A percentile compares a stretch with the other conserved stretches of the same genome.
Evolutionary conservation across 2,113 vertebrate genomes (phyloP).

Genomic region (Semnopithecus entellus): DNA sequence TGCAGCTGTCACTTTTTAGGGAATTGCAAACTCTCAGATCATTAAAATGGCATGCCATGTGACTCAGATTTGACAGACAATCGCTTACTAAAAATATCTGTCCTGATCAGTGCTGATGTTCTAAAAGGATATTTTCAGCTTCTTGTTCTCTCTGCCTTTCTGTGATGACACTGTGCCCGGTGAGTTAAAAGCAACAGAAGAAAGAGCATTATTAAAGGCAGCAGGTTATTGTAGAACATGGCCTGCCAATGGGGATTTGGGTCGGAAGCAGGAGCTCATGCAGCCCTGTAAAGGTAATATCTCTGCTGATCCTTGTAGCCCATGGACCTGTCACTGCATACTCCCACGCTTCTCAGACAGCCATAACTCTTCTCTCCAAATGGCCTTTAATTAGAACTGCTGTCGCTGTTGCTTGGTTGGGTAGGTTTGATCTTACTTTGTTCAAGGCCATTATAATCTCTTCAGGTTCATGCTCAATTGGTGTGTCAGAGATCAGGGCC

Average conservation of each 20-base stretch:
- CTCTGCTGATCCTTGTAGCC: not conserved
- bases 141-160: slow-evolving; percentile 51
- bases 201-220: slow-evolving; percentile 50
- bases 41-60: not conserved
- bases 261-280: slow-evolving; percentile 41
- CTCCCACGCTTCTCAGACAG: not conserved
- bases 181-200: slow-evolving; percentile 69
- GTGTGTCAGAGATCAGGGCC: not conserved
- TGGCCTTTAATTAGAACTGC: slow-evolving; percentile 38
- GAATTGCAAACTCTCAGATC: slow-evolving; percentile 31
- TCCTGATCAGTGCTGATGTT: slow-evolving; percentile 13
- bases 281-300: not conserved
- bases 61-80: slow-evolving; percentile 60
- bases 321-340: not conserved
- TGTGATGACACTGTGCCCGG: slow-evolving; percentile 60
- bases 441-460: slow-evolving; percentile 7
- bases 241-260: not conserved
- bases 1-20: slow-evolving; percentile 32
- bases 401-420: slow-evolving; percentile 29
- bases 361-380: slow-evolving; percentile 35
- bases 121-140: slow-evolving; percentile 60
- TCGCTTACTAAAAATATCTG: slow-evolving; percentile 30
- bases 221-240: not conserved
- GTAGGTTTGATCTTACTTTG: slow-evolving; percentile 49
- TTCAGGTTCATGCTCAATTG: slow-evolving; percentile 6